Base-by-base conservation (phyloP, 1,140 invertebrate species). In the Drosophila takahashii region DNA sequence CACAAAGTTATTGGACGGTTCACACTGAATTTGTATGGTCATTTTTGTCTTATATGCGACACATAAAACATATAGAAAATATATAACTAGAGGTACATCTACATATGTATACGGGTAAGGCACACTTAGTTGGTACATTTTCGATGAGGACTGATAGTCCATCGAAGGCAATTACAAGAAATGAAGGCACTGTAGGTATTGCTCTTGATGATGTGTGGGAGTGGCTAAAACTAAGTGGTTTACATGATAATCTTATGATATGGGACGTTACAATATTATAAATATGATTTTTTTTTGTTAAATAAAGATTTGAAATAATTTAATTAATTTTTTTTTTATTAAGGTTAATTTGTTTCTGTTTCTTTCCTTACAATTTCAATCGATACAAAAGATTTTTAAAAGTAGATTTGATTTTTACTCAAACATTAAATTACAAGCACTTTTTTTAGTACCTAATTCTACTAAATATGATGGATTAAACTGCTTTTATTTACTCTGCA, bases 1-100 rank as follows among this genome's bases (percentile, higher is more conserved):
- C 83, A 86, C 75, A 87, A 77, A 81, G 66, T 77, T 79, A 90
- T 90, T 90, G 86, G 86, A 90, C 86, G 86, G 86, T 80, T 90
- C 65, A 86, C 86, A 90, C 86, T 90, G 86, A 75, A 85, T 86
- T 66, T 52, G 61, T 86, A 86, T 86, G 83, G 83, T 86, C 83
- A 29, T 74, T 81, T 29, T 65, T 79, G 53, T 36, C 22, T 79
- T 80, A 79, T 83, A 83, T 83, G 79, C 56, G 79, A 83, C 79
- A 75, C 73, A 76, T 78, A 76, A 59, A 62, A 76, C 80, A 83
- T 83, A 83, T 48, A 62, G 53, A 65, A 69, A 52, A 48, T 39
- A 4, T 52, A 67, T 53, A 42, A 52, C 22, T 51, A 16, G 36
- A 18, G 22, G 58, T 67, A 80, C 29, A 58, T 45, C 34, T 44